phyloP scores from a whole-genome alignment of 30 jellyfish, hydroid and myxozoan species.

The Hydra vulgaris region DNA sequence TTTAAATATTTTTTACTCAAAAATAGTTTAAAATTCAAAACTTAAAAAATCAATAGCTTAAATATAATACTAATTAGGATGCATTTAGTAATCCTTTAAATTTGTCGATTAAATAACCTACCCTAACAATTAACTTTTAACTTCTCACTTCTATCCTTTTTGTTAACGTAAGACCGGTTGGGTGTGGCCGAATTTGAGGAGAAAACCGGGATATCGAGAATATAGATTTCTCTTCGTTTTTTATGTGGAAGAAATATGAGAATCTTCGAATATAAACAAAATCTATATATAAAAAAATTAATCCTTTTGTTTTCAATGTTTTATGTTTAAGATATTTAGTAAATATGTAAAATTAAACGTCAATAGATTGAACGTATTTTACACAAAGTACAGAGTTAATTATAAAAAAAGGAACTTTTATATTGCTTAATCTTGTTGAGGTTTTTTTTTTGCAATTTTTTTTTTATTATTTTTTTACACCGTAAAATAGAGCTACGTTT shows the following conservation, averaged over 20 bases:
- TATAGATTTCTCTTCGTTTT: neutral
- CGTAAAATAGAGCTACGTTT: too few relatives aligned
- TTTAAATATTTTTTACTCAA: too few relatives aligned
- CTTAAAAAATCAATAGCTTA: neutral
- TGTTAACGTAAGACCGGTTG: neutral
- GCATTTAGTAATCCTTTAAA: neutral
- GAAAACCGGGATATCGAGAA: neutral
- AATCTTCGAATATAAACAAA: neutral
- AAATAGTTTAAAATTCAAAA: too few relatives aligned
- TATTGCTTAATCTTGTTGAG: too few relatives aligned
- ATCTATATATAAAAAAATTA: too few relatives aligned
- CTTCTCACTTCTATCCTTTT: neutral
- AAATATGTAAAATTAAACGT: too few relatives aligned
- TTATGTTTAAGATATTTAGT: too few relatives aligned
- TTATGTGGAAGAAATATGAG: neutral
- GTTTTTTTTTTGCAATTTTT: too few relatives aligned
- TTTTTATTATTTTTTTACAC: too few relatives aligned
- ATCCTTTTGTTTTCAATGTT: neutral
- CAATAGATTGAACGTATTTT: too few relatives aligned
- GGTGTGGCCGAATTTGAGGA: neutral
- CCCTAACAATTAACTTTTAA: neutral
- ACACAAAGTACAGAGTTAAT: too few relatives aligned
- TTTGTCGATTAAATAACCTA: neutral
- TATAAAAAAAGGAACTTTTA: too few relatives aligned
- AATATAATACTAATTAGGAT: neutral